A percentile compares a stretch with the other conserved stretches of the same genome.
Evolutionary conservation across 2,888 invertebrate genomes (phyloP).

Genomic region (Harpalus rubripes): DNA sequence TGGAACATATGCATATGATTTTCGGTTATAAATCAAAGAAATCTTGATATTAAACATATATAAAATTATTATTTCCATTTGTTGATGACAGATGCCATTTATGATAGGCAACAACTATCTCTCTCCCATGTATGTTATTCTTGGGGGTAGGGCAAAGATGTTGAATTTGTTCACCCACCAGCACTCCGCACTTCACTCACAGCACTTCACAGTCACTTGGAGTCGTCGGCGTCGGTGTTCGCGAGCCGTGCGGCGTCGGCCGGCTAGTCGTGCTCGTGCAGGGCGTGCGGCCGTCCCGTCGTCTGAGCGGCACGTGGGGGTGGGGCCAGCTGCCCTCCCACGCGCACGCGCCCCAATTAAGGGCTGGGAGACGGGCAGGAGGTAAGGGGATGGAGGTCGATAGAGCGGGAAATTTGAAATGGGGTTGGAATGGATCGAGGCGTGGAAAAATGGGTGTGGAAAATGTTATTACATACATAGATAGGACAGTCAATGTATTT

Average conservation of each 20-base stretch:
- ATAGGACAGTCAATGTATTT: no score
- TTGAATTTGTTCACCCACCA: not conserved
- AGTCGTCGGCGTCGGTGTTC: not conserved
- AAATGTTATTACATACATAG: no score
- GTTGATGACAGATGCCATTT: no score
- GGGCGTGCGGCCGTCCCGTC: constrained; percentile 22
- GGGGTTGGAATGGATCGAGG: not conserved
- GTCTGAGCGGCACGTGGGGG: constrained; percentile 45
- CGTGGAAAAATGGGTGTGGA: not conserved
- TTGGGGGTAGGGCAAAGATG: no score
- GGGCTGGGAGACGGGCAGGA: constrained; percentile 64
- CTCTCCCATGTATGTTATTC: no score
- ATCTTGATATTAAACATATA: no score
- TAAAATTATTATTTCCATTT: no score
- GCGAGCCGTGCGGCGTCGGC: constrained; percentile 4
- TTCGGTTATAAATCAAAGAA: no score
- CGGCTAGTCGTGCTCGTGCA: not conserved
- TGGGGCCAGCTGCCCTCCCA: constrained; percentile 55
- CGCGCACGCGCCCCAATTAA: constrained; percentile 69
- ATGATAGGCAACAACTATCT: no score
- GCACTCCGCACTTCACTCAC: constrained; percentile 2
- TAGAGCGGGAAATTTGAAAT: constrained; percentile 70
- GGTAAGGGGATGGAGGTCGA: constrained; percentile 70
- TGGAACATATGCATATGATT: no score
- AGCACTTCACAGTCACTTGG: not conserved